Percentiles rank a stretch among this genome's conserved stretches.
Evolutionary conservation across 2,113 vertebrate species (phyloP).

Genomic region (Anarrhichthys ocellatus): DNA sequence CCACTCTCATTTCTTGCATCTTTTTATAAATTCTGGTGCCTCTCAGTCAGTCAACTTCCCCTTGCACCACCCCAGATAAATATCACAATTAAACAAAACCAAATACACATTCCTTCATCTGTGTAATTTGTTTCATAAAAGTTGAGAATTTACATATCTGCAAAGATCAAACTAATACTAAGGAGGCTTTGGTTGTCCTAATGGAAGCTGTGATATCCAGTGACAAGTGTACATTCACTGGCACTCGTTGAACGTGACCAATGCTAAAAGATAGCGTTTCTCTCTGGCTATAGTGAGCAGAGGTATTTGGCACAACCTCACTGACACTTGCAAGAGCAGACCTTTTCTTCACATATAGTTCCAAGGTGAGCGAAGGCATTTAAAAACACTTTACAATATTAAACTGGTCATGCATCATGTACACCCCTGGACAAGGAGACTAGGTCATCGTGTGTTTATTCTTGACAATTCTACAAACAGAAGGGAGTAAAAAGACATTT

Average conservation of each 20-base stretch:
- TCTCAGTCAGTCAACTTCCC: slow-evolving; percentile 43
- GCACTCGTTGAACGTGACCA: slow-evolving; percentile 68
- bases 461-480: slow-evolving; percentile 14
- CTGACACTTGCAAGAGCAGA: slow-evolving; percentile 17
- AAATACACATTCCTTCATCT: slow-evolving; percentile 64
- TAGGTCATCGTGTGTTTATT: neutral
- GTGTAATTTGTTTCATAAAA: slow-evolving; percentile 74
- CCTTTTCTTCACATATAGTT: slow-evolving; percentile 17
- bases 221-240: slow-evolving; percentile 63
- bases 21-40: slow-evolving; percentile 47
- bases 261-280: slow-evolving; percentile 70
- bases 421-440: slow-evolving; percentile 1
- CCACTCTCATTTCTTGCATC: slow-evolving; percentile 54
- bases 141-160: slow-evolving; percentile 59
- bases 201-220: slow-evolving; percentile 56
- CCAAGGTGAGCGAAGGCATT: slow-evolving; percentile 7
- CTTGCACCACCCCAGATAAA: slow-evolving; percentile 42
- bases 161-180: slow-evolving; percentile 58
- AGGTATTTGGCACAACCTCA: slow-evolving; percentile 38
- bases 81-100: slow-evolving; percentile 59
- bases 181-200: slow-evolving; percentile 42
- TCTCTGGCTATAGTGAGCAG: slow-evolving; percentile 54
- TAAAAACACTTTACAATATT: slow-evolving; percentile 27
- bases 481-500: slow-evolving; percentile 24
- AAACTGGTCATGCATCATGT: slow-evolving; percentile 20